These are phyloP conservation scores for Metellina segmentata DNA, from an alignment of 2,888 invertebrate species.

Conservation along the genomic window DNA sequence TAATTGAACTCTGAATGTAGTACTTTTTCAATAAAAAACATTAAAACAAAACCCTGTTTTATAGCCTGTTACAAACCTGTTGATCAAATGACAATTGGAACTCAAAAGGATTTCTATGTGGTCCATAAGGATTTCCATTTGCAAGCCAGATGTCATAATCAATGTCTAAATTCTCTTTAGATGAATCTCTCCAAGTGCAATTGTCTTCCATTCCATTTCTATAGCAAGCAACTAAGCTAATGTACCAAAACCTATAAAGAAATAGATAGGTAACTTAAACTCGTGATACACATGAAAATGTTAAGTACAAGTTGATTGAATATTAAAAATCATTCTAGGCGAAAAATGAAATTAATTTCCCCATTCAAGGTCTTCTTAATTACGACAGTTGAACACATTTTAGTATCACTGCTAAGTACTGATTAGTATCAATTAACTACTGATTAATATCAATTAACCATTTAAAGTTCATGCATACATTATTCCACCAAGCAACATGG, in stretches of 20 bases:
- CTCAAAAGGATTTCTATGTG: constrained; percentile 90
- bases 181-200: constrained; percentile 89
- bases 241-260: constrained; percentile 92
- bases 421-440: no score
- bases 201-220: constrained; percentile 85
- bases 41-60: no score
- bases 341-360: neutral
- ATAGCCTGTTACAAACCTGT: constrained; percentile 82
- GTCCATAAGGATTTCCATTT: constrained; percentile 94
- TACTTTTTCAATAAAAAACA: no score
- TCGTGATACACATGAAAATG: neutral
- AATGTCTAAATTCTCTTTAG: constrained; percentile 81
- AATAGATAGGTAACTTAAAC: neutral
- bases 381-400: no score
- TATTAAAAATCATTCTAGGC: no score
- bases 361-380: no score
- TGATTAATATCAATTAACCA: neutral
- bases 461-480: no score
- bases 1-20: no score
- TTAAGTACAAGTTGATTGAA: no score
- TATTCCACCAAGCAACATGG: no score
- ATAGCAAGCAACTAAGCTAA: constrained; percentile 96
- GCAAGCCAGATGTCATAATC: constrained; percentile 97
- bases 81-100: constrained; percentile 98
- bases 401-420: no score